These are phyloP conservation scores for Diogma glabrata DNA, from an alignment of 2,888 invertebrate species.

Conservation along the genomic window DNA sequence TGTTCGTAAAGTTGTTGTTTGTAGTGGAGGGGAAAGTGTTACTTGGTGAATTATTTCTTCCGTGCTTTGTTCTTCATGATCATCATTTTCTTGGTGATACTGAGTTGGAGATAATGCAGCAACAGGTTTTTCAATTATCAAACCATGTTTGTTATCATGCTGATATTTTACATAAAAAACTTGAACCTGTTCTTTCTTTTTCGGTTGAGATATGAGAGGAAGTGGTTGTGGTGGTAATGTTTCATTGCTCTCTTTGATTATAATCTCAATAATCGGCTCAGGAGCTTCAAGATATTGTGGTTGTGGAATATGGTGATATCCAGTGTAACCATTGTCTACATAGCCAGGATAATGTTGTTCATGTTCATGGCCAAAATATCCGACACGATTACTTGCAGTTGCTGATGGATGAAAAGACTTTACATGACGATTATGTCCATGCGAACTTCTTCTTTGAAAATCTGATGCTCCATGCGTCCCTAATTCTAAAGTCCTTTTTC, in stretches of 20 bases:
- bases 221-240: slow-evolving; percentile 51
- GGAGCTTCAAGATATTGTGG: slow-evolving; percentile 61
- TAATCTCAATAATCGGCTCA: slow-evolving; percentile 85
- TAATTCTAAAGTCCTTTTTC: neutral
- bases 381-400: neutral
- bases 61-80: slow-evolving; percentile 37
- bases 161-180: slow-evolving; percentile 87
- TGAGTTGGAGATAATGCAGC: slow-evolving; percentile 64
- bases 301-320: slow-evolving; percentile 28
- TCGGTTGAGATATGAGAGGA: slow-evolving; percentile 33
- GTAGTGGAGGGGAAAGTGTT: slow-evolving; percentile 43
- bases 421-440: neutral
- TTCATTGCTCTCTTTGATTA: slow-evolving; percentile 82
- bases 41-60: slow-evolving; percentile 33
- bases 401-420: neutral
- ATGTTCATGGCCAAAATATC: neutral
- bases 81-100: slow-evolving; percentile 48
- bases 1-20: slow-evolving; percentile 68
- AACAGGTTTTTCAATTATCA: slow-evolving; percentile 69
- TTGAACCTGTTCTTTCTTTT: slow-evolving; percentile 77
- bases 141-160: slow-evolving; percentile 63
- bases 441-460: neutral
- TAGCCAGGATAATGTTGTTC: slow-evolving; percentile 1
- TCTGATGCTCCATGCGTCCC: neutral
- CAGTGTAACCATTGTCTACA: slow-evolving; percentile 1